These are phyloP conservation scores for Poecile montanus DNA, from an alignment of 2,797 vertebrate species.

Conservation along the genomic window DNA sequence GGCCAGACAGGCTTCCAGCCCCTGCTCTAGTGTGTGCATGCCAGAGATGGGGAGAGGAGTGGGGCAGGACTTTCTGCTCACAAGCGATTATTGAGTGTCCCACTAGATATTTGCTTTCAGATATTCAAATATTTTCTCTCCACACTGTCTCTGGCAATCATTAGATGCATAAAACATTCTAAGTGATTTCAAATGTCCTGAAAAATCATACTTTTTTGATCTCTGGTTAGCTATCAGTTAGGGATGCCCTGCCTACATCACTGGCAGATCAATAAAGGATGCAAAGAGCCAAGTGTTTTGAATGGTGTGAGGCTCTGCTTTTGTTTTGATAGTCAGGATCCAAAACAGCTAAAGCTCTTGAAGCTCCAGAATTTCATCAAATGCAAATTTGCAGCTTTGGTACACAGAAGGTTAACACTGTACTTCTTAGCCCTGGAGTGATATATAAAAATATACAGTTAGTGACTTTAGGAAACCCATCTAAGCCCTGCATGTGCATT, in stretches of 20 bases:
- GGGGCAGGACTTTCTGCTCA: background rate
- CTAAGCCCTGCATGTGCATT: constrained; percentile 55
- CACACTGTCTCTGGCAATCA: background rate
- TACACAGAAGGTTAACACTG: constrained; percentile 45
- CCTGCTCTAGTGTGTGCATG: background rate
- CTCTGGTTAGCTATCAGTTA: background rate
- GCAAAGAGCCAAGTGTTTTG: background rate
- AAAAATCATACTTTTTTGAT: background rate
- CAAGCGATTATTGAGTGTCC: background rate
- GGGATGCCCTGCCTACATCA: background rate
- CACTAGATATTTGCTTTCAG: too few relatives aligned
- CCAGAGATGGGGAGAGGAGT: background rate
- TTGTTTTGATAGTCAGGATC: background rate
- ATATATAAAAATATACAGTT: constrained; percentile 38
- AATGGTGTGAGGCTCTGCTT: background rate
- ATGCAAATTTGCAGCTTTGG: constrained; percentile 23
- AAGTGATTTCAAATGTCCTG: background rate
- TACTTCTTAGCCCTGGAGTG: background rate
- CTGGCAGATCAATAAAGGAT: background rate
- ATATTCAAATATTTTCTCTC: background rate
- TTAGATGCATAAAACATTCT: background rate
- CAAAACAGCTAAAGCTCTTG: background rate
- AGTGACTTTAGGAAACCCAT: constrained; percentile 52
- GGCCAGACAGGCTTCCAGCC: background rate
- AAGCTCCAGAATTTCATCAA: constrained; percentile 5